A percentile compares a stretch with the other conserved stretches of the same genome.
phyloP scores from a whole-genome alignment of 92 coral and sea anemone genomes.

The Plumapathes pennacea region DNA sequence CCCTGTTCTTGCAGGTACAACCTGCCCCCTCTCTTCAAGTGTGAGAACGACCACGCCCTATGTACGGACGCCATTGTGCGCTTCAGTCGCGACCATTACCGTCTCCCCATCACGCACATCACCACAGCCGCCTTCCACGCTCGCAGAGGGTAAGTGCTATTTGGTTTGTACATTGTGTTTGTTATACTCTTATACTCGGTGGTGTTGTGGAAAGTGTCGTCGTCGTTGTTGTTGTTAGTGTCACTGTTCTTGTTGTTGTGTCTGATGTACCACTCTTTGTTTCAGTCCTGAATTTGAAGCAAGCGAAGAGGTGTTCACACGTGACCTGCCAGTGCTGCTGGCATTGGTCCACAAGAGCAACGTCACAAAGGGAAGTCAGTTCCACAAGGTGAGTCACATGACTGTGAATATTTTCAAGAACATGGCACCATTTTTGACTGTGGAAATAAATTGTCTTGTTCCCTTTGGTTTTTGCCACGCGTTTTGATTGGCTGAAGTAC shows the following conservation, averaged over 20 bases:
- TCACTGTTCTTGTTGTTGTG: not conserved
- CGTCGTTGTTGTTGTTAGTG: not conserved
- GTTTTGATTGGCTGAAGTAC: too few relatives aligned
- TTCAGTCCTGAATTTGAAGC: conserved; percentile 27
- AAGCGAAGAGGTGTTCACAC: conserved; percentile 54
- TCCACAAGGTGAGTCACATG: conserved; percentile 59
- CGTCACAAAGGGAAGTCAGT: conserved; percentile 67
- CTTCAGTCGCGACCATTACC: conserved; percentile 82
- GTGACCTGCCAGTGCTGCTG: conserved; percentile 78
- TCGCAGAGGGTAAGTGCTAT: conserved; percentile 53
- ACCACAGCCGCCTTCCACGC: conserved; percentile 89
- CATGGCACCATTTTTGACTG: too few relatives aligned
- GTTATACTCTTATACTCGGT: not conserved
- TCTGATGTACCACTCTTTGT: not conserved
- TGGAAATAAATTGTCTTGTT: too few relatives aligned
- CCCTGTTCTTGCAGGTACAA: conserved; percentile 53
- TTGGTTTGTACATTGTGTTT: not conserved
- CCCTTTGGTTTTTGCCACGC: too few relatives aligned
- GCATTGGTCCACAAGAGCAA: conserved; percentile 71
- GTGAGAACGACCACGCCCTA: conserved; percentile 81
- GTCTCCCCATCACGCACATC: conserved; percentile 92
- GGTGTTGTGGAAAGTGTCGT: not conserved
- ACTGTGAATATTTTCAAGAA: too few relatives aligned
- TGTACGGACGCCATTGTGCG: conserved; percentile 82
- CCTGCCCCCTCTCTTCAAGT: conserved; percentile 65